Percentiles rank a stretch among this genome's conserved stretches.
phyloP scores from a whole-genome alignment of 2,113 vertebrate genomes.

The Aegithalos caudatus region DNA sequence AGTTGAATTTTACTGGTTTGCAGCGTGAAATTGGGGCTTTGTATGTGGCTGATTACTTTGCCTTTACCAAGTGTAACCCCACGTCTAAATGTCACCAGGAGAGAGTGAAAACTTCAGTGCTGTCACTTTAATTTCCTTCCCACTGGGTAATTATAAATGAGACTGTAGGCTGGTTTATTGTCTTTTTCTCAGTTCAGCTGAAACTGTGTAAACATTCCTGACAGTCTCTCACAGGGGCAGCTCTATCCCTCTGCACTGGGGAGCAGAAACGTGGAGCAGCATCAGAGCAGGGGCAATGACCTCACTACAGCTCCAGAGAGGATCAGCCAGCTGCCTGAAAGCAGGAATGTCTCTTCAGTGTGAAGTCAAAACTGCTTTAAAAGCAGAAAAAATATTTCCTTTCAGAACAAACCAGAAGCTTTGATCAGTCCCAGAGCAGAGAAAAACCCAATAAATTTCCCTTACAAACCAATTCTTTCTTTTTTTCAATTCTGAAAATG shows the following conservation, averaged over 20 bases:
- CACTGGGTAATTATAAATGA: not conserved
- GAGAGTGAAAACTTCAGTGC: not conserved
- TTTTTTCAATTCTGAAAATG: not conserved
- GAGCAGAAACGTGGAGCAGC: not conserved
- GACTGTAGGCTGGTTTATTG: not conserved
- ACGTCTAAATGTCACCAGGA: not conserved
- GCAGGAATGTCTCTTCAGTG: not conserved
- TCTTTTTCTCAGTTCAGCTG: not conserved
- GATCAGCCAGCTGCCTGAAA: not conserved
- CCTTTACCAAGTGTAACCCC: not conserved
- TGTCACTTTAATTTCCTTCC: conserved; percentile 4
- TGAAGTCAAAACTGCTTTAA: not conserved
- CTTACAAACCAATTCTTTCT: not conserved
- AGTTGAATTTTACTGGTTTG: not conserved
- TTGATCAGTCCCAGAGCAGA: not conserved
- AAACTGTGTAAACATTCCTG: not conserved
- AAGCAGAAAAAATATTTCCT: not conserved
- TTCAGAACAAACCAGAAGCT: not conserved
- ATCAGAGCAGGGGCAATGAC: not conserved
- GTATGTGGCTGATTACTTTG: not conserved
- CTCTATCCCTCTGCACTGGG: not conserved
- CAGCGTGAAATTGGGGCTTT: not conserved
- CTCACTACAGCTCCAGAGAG: not conserved
- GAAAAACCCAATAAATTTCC: not conserved
- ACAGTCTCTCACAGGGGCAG: not conserved